Conservation (phyloP, 2,113 vertebrate genomes). For the Onychorhynchus coronatus region DNA sequence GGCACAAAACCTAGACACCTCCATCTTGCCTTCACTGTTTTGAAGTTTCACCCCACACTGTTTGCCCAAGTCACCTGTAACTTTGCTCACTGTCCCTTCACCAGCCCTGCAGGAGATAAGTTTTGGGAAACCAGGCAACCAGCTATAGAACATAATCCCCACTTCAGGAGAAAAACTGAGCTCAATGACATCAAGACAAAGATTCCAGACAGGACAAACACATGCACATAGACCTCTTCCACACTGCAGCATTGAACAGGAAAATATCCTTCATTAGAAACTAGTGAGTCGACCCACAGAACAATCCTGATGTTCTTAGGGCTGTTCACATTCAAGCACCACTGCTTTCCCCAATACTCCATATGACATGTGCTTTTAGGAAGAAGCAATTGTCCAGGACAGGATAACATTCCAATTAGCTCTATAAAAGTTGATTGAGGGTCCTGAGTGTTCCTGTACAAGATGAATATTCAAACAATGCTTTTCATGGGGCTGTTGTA, state of each 20-base stretch:
- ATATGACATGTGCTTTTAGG: neutral
- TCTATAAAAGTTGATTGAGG: neutral
- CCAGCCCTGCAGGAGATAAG: neutral
- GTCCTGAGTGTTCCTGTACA: neutral
- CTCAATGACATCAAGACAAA: neutral
- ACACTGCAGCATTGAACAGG: neutral
- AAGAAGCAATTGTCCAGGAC: neutral
- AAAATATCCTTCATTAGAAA: neutral
- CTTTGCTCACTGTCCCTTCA: neutral
- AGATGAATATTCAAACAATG: neutral
- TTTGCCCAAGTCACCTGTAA: neutral
- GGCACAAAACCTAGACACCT: neutral
- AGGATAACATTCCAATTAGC: neutral
- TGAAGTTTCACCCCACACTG: neutral
- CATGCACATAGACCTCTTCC: neutral
- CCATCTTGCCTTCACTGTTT: neutral
- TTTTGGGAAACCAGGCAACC: neutral
- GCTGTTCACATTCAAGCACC: neutral
- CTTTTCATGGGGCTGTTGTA: neutral
- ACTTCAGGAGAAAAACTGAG: neutral
- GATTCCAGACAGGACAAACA: neutral
- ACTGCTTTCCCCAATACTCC: neutral
- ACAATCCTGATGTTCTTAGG: neutral
- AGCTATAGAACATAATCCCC: neutral
- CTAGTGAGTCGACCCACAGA: neutral